A percentile compares a stretch with the other conserved stretches of the same genome.
Conservation (phyloP, 1,140 invertebrate species). For the Hestina assimilis region DNA sequence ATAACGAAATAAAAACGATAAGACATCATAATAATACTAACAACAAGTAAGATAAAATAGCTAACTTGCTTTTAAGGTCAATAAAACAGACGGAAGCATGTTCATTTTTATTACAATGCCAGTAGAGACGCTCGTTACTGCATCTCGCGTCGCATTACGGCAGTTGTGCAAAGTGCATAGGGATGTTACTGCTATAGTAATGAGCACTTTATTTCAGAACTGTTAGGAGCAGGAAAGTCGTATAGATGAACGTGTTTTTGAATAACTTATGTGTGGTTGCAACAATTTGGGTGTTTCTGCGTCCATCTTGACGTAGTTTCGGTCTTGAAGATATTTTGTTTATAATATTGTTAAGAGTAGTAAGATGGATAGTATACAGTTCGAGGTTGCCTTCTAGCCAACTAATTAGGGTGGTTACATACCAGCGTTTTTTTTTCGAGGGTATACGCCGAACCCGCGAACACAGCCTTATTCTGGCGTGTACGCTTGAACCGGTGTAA, state of each 20-base stretch:
- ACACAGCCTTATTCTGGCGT: no score
- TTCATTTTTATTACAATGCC: constrained; percentile 27
- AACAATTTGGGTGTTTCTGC: no score
- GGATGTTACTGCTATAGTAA: constrained; percentile 21
- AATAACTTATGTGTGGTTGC: not conserved
- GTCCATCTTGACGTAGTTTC: not conserved
- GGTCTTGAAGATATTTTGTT: not conserved
- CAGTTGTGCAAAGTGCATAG: constrained; percentile 25
- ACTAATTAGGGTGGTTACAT: no score
- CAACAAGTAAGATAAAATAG: not conserved
- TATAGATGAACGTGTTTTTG: constrained; percentile 7
- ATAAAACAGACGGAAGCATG: constrained; percentile 11
- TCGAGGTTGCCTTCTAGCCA: no score
- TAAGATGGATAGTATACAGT: no score
- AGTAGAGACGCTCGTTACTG: constrained; percentile 21
- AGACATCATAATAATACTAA: not conserved
- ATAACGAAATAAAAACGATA: not conserved
- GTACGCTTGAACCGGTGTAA: no score
- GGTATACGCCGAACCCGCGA: no score
- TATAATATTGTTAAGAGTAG: not conserved
- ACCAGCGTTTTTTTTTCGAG: no score
- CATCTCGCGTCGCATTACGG: constrained; percentile 11
- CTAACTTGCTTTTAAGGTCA: not conserved
- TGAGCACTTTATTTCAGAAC: constrained; percentile 23
- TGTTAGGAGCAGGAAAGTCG: not conserved